Conservation (phyloP, 2,797 vertebrate genomes). For the Scleropages formosus region DNA sequence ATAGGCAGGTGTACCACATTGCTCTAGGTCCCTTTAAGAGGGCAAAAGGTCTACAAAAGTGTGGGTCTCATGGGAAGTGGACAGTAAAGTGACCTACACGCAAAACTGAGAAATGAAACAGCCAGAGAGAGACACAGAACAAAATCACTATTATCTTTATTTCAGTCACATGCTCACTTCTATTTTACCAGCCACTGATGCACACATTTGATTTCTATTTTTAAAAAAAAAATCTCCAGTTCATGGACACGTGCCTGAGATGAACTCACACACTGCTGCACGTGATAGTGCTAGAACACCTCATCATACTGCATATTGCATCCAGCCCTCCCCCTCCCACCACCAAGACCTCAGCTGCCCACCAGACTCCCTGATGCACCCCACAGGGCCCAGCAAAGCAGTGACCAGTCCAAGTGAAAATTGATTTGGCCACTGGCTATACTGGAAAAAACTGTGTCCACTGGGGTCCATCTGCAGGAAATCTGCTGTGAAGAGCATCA, state of each 20-base stretch:
- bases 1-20: too few relatives aligned
- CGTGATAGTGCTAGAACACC: conserved; percentile 49
- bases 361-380: conserved; percentile 41
- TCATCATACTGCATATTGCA: conserved; percentile 14
- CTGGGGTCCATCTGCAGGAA: neutral
- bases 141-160: too few relatives aligned
- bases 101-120: too few relatives aligned
- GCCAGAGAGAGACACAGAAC: too few relatives aligned
- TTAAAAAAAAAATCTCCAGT: conserved; percentile 40
- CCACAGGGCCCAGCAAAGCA: neutral
- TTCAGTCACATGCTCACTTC: neutral
- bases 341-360: neutral
- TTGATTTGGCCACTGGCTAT: neutral
- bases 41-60: too few relatives aligned
- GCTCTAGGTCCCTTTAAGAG: too few relatives aligned
- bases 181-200: neutral
- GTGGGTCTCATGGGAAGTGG: too few relatives aligned
- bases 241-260: conserved; percentile 25
- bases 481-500: neutral
- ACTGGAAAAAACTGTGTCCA: neutral
- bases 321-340: conserved; percentile 39
- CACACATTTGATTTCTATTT: conserved; percentile 9
- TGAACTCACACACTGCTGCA: conserved; percentile 61
- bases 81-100: too few relatives aligned
- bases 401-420: neutral